Evolutionary conservation across 2,888 invertebrate species (phyloP), one percentile per base, ranked within the genome.

Genomic region (Anticlea derivata): DNA sequence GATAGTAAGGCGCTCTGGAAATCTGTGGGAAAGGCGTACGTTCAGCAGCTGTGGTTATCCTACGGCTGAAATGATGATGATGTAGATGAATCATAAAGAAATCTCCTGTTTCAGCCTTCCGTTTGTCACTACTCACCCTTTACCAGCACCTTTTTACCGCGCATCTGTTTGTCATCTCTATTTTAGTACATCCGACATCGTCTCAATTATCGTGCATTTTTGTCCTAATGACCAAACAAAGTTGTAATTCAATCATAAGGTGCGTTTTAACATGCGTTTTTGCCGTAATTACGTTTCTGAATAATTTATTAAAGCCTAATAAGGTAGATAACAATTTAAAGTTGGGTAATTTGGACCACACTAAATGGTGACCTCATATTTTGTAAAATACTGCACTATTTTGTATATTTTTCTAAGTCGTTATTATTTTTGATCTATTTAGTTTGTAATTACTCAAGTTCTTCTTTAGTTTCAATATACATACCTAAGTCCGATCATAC

Each of bases 151-250:
- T 86, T 76, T 76, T 71, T 66, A 67, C 61, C 50, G 58, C 68
- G 75, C 88, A 88, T 82, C 72, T 89, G 88, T 85, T 84, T 84
- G 83, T 85, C 86, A 76, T 86, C 78, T 79, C 86, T 89, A 89
- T 89, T 88, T 84, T 49, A 27, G 80, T 71, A 70, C 70, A 75
- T 82, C 83, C 79, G 78, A 76, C 68, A 81, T 82, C 83, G 82
- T 81, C 74, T 80, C 86, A 86, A 88, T 87, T 88, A 86, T 77
- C 73, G 61, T 68, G 70, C 76, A 73, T 77, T 50, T 53, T 79
- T 79, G 68, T 54, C 77, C 77, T 82, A 83, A 86, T 78, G 78
- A 75, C 69, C 66, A 55, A 61, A 66, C 66, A 55, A 61, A 66
- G 74, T 73, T 70, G 70, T 83, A 83, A 80, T 76, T 84, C 82